These are phyloP conservation scores for Parnassius mnemosyne DNA, from an alignment of 2,888 invertebrate genomes.

Conservation along the genomic window DNA sequence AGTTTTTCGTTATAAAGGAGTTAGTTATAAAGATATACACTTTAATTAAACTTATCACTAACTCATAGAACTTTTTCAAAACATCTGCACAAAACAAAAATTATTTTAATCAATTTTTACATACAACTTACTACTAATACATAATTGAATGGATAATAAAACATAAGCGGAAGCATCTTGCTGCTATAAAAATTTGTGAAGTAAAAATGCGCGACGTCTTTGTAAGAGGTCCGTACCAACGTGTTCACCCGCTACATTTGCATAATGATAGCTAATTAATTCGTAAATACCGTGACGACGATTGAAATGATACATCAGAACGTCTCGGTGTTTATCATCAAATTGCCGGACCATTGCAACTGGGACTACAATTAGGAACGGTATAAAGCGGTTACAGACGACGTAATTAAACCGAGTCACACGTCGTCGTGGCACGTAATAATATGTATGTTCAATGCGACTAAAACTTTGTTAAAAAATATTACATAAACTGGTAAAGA, in stretches of 20 bases:
- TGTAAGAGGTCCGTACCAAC: constrained; percentile 25
- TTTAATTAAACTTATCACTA: too few species aligned
- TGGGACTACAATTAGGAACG: constrained; percentile 49
- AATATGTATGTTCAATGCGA: constrained; percentile 28
- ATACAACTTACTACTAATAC: not conserved
- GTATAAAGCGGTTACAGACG: constrained; percentile 35
- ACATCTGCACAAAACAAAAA: too few species aligned
- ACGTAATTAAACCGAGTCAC: constrained; percentile 42
- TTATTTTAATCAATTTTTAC: too few species aligned
- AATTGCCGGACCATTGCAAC: constrained; percentile 47
- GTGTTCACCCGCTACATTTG: constrained; percentile 47
- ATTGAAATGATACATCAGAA: constrained; percentile 36
- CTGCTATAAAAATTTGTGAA: constrained; percentile 16
- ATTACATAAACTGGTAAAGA: too few species aligned
- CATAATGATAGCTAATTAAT: constrained; percentile 66
- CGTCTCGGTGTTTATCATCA: constrained; percentile 50
- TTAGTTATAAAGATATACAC: too few species aligned
- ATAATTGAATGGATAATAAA: constrained; percentile 18
- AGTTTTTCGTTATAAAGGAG: too few species aligned
- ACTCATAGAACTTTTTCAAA: too few species aligned
- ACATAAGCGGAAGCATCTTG: constrained; percentile 12
- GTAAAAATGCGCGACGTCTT: constrained; percentile 20
- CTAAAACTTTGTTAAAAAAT: not conserved
- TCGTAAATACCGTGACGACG: constrained; percentile 59
- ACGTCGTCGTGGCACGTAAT: constrained; percentile 31